Evolutionary conservation across 2,888 invertebrate species (phyloP), one percentile per base, ranked within the genome.

Genomic region (Drosophila pseudotalamancana): DNA sequence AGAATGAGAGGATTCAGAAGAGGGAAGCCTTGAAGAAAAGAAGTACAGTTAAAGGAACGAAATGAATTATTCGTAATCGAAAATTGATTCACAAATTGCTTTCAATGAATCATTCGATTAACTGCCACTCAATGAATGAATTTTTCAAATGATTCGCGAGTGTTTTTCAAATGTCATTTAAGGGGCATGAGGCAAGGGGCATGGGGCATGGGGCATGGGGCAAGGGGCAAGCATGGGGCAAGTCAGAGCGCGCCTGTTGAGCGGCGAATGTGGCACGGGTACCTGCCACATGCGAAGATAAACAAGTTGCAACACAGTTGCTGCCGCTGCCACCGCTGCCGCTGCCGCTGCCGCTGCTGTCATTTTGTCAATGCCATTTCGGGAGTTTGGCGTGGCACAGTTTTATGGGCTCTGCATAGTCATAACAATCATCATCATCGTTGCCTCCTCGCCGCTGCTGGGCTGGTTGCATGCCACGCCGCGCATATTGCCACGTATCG

Each of bases 371-470:
- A 67, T 72, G 68, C 68, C 63, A 72, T 51, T 57, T 29, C 12
- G n/a, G 16, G 31, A 16, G 25, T 14, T 11, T 48, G 55, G 37
- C 23, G 50, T 70, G 70, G 66, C 70, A 72, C 65, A 71, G 65
- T 65, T 71, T 71, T 43, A 43, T 43, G 43, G 43, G 27, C 29
- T 43, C 43, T 37, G 39, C 51, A 53, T 65, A 55, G 56, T 56
- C 75, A 70, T 65, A 69, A 72, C 73, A 72, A 72, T 72, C n/a
- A n/a, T n/a, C n/a, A n/a, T n/a, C n/a, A n/a, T 39, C 62, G 57
- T 34, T 49, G 43, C 29, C 12, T 9, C 29, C 29, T 27, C 4
- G 9, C 25, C 32, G 6, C 37, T 14, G 12, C 49, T 35, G 37
- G 37, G 56, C 29, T 34, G 14, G 40, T 32, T 64, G 68, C 59